Percentiles rank a stretch among this genome's conserved stretches.
phyloP scores from a whole-genome alignment of 2,888 invertebrate genomes.

The Heliconius sara region DNA sequence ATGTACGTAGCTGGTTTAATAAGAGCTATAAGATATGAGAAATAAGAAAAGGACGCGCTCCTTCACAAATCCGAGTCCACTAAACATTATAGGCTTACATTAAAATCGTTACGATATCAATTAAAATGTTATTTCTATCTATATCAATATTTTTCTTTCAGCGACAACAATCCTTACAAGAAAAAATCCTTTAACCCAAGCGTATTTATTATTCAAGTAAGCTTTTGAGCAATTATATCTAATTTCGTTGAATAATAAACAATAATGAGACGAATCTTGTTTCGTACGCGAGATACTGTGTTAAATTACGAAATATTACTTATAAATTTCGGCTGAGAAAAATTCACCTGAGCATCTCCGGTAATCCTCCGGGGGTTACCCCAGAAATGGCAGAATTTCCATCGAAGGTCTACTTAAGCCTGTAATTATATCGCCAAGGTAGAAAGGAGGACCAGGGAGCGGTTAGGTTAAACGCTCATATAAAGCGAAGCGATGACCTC shows the following conservation, averaged over 20 bases:
- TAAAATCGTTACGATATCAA: no score
- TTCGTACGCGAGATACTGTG: constrained; percentile 10
- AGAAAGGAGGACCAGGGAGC: constrained; percentile 46
- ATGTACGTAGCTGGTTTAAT: no score
- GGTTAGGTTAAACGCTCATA: constrained; percentile 40
- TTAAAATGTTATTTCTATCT: no score
- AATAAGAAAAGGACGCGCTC: no score
- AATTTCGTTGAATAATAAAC: not conserved
- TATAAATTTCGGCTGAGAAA: constrained; percentile 38
- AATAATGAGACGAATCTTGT: constrained; percentile 18
- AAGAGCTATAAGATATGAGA: no score
- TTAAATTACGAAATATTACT: constrained; percentile 38
- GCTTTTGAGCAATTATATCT: not conserved
- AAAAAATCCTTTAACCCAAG: not conserved
- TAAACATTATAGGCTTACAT: no score
- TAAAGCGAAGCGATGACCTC: constrained; percentile 8
- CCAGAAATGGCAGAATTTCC: constrained; percentile 47
- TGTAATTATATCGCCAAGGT: constrained; percentile 65
- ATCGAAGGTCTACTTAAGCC: constrained; percentile 54
- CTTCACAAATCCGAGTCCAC: no score
- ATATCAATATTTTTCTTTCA: no score
- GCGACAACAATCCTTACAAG: no score
- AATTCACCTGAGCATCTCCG: constrained; percentile 46
- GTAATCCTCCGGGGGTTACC: constrained; percentile 47
- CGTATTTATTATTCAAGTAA: not conserved